Evolutionary conservation across 2,888 invertebrate genomes (phyloP), one percentile per base, ranked within the genome.

Genomic region (Eupithecia exiguata): DNA sequence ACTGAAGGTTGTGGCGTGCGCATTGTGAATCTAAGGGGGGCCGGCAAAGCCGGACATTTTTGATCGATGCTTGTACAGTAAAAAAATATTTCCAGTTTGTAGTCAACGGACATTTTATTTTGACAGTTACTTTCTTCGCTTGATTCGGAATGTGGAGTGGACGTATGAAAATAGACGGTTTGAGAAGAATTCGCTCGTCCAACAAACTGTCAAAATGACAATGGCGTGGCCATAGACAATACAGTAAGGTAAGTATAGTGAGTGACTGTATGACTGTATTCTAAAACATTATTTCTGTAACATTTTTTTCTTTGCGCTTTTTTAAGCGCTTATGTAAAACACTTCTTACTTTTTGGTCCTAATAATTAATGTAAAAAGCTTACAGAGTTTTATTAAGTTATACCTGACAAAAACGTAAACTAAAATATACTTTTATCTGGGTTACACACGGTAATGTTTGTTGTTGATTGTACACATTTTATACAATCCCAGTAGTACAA

Each of bases 21-120:
- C n/a, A n/a, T n/a, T n/a, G n/a, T n/a, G n/a, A n/a, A n/a, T n/a
- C n/a, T n/a, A n/a, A n/a, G n/a, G n/a, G n/a, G n/a, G n/a, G n/a
- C n/a, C n/a, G n/a, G n/a, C n/a, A n/a, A n/a, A n/a, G n/a, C n/a
- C n/a, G n/a, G n/a, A n/a, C n/a, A n/a, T n/a, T n/a, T n/a, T n/a
- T n/a, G n/a, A n/a, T n/a, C n/a, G n/a, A 81, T 75, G 70, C 66
- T 40, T 36, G 65, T 79, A 83, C 78, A 76, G 73, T 65, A 77
- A 81, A 80, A 30, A 79, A 66, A 79, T 71, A 73, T 74, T 79
- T 79, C 71, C 76, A 79, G 72, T 80, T 75, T 79, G 75, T 74
- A 81, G 72, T 76, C 80, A 85, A 83, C 82, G 87, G 85, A 87
- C 84, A 86, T 86, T 81, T 82, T 77, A 81, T 72, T 78, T 82